These are phyloP conservation scores for Drosophila antonietae DNA, from an alignment of 2,888 invertebrate species.

Conservation along the genomic window DNA sequence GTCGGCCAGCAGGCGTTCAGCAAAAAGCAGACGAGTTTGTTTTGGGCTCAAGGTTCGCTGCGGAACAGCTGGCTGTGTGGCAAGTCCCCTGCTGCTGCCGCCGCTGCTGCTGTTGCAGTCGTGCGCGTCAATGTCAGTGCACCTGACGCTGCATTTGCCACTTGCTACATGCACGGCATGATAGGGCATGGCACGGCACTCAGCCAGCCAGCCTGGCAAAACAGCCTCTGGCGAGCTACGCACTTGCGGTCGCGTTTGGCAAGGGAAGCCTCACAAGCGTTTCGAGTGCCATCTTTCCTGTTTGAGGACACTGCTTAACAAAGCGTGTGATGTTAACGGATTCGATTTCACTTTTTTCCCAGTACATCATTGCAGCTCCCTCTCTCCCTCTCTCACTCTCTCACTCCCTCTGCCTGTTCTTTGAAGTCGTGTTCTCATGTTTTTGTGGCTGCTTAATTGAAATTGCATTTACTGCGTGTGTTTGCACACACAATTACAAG, in stretches of 20 bases:
- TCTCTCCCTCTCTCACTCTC: neutral
- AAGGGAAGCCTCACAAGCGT: conserved; percentile 64
- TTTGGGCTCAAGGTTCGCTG: conserved; percentile 58
- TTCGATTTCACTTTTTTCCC: conserved; percentile 71
- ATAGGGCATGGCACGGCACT: conserved; percentile 40
- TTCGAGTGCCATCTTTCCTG: conserved; percentile 40
- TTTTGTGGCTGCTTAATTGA: conserved; percentile 61
- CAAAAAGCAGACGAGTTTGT: conserved; percentile 36
- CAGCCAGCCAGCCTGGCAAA: conserved; percentile 26
- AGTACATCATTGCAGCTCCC: neutral
- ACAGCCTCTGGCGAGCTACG: conserved; percentile 52
- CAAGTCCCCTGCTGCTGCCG: conserved; percentile 10
- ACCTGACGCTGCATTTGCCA: conserved; percentile 65
- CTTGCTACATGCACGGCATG: conserved; percentile 34
- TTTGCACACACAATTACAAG: conserved; percentile 74
- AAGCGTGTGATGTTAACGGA: conserved; percentile 67
- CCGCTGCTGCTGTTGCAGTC: conserved; percentile 12
- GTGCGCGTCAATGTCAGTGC: conserved; percentile 72
- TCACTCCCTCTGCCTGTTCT: neutral
- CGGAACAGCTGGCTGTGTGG: conserved; percentile 35
- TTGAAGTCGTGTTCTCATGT: conserved; percentile 21
- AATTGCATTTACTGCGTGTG: conserved; percentile 73
- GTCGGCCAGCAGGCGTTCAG: conserved; percentile 62
- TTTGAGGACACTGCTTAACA: conserved; percentile 45
- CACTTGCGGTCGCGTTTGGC: conserved; percentile 57